phyloP scores from a whole-genome alignment of 2,797 vertebrate genomes.

The Florisuga fusca region DNA sequence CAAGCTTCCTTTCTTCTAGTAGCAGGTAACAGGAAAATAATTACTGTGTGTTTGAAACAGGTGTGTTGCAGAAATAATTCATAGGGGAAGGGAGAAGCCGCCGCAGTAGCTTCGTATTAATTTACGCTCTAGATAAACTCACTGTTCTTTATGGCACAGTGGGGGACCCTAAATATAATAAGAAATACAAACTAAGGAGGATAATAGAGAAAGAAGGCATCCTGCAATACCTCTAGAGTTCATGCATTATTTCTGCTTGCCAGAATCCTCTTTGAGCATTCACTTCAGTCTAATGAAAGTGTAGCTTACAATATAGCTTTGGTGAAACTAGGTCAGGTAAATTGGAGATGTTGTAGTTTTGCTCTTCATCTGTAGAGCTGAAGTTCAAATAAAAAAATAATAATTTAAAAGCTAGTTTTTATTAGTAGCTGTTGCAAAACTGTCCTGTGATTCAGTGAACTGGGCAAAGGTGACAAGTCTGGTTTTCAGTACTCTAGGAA shows the following conservation, averaged over 20 bases:
- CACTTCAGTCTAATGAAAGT: neutral
- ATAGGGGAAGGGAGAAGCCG: constrained; percentile 15
- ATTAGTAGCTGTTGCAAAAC: neutral
- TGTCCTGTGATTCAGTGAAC: neutral
- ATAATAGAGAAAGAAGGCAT: constrained; percentile 9
- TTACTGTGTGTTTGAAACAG: neutral
- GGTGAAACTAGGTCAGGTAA: constrained; percentile 23
- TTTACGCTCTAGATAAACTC: constrained; percentile 46
- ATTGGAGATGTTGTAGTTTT: neutral
- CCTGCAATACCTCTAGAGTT: neutral
- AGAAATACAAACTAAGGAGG: constrained; percentile 19
- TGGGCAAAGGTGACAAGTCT: no score
- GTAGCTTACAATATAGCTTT: neutral
- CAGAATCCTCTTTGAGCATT: neutral
- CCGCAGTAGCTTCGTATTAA: neutral
- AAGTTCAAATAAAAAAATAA: neutral
- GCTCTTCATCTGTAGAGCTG: neutral
- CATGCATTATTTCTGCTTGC: neutral
- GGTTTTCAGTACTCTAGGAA: neutral
- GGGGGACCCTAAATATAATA: constrained; percentile 26
- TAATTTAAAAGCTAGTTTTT: neutral
- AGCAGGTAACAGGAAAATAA: constrained; percentile 37
- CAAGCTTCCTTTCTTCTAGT: constrained; percentile 3
- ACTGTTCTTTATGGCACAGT: neutral
- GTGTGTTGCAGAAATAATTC: neutral